Percentiles rank a stretch among this genome's conserved stretches.
Evolutionary conservation across 2,797 vertebrate species (phyloP).

Genomic region (Neosalanx taihuensis): DNA sequence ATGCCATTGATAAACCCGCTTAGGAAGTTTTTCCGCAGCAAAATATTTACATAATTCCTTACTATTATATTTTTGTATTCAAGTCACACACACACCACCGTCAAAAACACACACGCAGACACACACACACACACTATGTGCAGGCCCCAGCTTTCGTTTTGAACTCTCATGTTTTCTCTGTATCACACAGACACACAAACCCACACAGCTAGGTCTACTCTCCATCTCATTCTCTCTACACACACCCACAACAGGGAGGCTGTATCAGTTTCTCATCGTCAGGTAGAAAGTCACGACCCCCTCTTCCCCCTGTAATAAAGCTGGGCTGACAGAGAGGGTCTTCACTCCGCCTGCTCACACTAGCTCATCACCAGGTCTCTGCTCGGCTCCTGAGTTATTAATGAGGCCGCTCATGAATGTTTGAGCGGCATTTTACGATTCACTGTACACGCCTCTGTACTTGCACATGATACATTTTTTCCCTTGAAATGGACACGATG

Average conservation of each 20-base stretch:
- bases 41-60: not conserved
- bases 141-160: not conserved
- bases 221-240: not conserved
- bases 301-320: not conserved
- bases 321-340: not conserved
- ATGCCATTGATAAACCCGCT: conserved; percentile 35
- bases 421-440: conserved; percentile 27
- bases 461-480: conserved; percentile 19
- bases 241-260: not conserved
- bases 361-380: conserved; percentile 24
- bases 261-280: not conserved
- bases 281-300: not conserved
- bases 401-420: conserved; percentile 40
- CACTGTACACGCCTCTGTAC: not conserved
- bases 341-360: conserved; percentile 3
- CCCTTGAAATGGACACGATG: conserved; percentile 8
- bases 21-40: conserved; percentile 20
- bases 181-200: too few species aligned
- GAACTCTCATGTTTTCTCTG: not conserved
- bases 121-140: not conserved
- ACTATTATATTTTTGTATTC: not conserved
- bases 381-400: conserved; percentile 35
- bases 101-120: not conserved
- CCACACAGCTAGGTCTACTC: not conserved
- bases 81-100: not conserved